Conservation (phyloP, 2,888 invertebrate species). For the Scrobipalpa atriplicella region DNA sequence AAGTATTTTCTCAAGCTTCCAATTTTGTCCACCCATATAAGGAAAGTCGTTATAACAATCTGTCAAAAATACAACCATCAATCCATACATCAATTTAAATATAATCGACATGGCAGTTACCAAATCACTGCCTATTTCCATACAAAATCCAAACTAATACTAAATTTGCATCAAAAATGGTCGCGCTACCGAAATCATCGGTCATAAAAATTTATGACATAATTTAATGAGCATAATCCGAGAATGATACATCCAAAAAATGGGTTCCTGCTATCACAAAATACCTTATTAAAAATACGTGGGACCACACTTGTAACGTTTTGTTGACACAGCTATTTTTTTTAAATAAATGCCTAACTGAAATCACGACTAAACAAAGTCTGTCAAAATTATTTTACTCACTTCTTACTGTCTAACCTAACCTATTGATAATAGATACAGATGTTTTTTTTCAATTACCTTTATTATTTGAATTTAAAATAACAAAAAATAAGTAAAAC, state of each 20-base stretch:
- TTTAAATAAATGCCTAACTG: too few relatives aligned
- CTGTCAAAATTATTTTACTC: too few relatives aligned
- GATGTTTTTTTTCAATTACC: too few relatives aligned
- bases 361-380: too few relatives aligned
- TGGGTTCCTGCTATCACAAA: background rate
- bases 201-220: constrained; percentile 39
- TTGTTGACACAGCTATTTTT: too few relatives aligned
- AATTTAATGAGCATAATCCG: constrained; percentile 22
- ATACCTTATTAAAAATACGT: too few relatives aligned
- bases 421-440: too few relatives aligned
- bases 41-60: constrained; percentile 23
- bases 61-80: constrained; percentile 10
- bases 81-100: constrained; percentile 14
- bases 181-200: constrained; percentile 30
- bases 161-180: constrained; percentile 30
- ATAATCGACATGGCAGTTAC: constrained; percentile 15
- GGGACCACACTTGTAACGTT: too few relatives aligned
- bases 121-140: constrained; percentile 29
- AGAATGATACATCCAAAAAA: background rate
- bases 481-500: too few relatives aligned
- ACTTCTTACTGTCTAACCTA: too few relatives aligned
- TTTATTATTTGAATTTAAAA: too few relatives aligned
- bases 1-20: constrained; percentile 4
- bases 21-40: background rate
- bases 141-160: constrained; percentile 31